Conservation (phyloP, 2,113 vertebrate genomes). For the Sus scrofa region T2T-Sscrofa CM000818.6:127953501-127954000, state of each 20-base stretch:
- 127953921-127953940: slow-evolving; percentile 94
- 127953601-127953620: slow-evolving; percentile 63
- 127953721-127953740: slow-evolving; percentile 97
- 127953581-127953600: slow-evolving; percentile 79
- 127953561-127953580: slow-evolving; percentile 68
- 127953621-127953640: slow-evolving; percentile 83
- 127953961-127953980: slow-evolving; percentile 91
- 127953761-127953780: slow-evolving; percentile 96
- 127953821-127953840: slow-evolving; percentile 96
- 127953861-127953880: slow-evolving; percentile 95
- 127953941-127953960: slow-evolving; percentile 94
- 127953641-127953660: slow-evolving; percentile 91
- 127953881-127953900: slow-evolving; percentile 91
- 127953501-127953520: background rate
- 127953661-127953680: slow-evolving; percentile 94
- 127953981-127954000: slow-evolving; percentile 93
- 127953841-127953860: slow-evolving; percentile 96
- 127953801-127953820: slow-evolving; percentile 95
- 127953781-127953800: slow-evolving; percentile 93
- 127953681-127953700: slow-evolving; percentile 94
- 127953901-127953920: slow-evolving; percentile 92
- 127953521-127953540: background rate
- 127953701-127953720: slow-evolving; percentile 98
- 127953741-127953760: slow-evolving; percentile 98
- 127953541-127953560: slow-evolving; percentile 74